Base-by-base conservation (phyloP, 64 coral and sea anemone species). In the Montipora sp. region DNA sequence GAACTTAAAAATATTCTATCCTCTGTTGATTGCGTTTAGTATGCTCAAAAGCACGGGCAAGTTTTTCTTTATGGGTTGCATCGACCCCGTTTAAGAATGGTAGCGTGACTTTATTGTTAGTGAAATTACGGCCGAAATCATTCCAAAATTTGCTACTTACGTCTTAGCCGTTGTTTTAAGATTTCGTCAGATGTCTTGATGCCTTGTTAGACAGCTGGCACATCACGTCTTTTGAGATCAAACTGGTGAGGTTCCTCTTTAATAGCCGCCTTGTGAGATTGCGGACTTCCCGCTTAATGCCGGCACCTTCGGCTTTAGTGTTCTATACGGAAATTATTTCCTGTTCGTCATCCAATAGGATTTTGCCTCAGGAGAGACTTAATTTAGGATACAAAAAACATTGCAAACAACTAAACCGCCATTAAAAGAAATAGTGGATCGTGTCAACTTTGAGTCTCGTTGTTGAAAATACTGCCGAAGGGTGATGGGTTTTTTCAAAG, bases 291-390 rank as follows among this genome's bases (percentile, higher is more conserved):
- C 27, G 5, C 16, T 18, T 67, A 67, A 83, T 16, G 80, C 12
- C 14, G 65, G 60, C 36, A 19, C 63, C 65, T 71, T 50, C 47
- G 20, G 82, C 11, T 71, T 48, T 71, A 23, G 11, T 61, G 49
- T 3, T 50, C 3, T 48, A 18, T 16, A n/a, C 82, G 19, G 79
- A 59, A 70, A 3, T 84, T 84, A 67, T 70, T 84, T 84, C 82
- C 82, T 71, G 82, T 70, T 47, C 11, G 5, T 47, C 65, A 46
- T 69, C 82, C 82, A 84, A 84, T 84, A 70, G 82, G 16, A 70
- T 47, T 50, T 70, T 8, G 65, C 53, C 22, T 5, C 8, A 10
- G 13, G 23, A 12, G 14, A 44, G 16, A 46, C 43, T 5, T 46
- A 83, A 83, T 83, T 19, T 83, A 15, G 80, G 13, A 19, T 43